A percentile compares a stretch with the other conserved stretches of the same genome.
Conservation (phyloP, 2,888 invertebrate genomes). For the Oscheius onirici region DNA sequence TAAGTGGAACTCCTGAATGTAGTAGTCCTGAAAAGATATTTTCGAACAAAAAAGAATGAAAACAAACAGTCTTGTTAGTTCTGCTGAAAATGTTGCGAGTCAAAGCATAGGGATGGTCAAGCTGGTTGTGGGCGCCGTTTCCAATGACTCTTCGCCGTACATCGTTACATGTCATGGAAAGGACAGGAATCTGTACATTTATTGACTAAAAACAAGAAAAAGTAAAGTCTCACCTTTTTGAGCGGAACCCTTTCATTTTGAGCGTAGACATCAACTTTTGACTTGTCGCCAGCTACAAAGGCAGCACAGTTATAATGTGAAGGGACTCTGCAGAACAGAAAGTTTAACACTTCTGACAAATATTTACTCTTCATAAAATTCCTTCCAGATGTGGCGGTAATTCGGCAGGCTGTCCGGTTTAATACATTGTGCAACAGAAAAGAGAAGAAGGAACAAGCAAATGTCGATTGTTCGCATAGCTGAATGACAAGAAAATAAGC, state of each 20-base stretch:
- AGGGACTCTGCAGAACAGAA: background rate
- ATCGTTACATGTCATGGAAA: background rate
- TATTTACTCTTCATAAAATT: background rate
- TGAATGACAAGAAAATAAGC: too few relatives aligned
- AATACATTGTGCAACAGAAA: too few relatives aligned
- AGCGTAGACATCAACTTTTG: background rate
- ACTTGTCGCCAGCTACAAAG: background rate
- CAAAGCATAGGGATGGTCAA: background rate
- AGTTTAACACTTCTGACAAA: background rate
- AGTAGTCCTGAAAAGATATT: conserved; percentile 1
- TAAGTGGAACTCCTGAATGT: background rate
- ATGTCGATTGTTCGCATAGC: too few relatives aligned
- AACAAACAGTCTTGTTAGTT: background rate
- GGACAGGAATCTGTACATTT: background rate
- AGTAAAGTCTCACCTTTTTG: background rate
- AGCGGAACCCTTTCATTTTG: background rate
- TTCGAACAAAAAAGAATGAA: background rate
- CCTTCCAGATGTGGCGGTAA: background rate
- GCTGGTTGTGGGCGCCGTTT: background rate
- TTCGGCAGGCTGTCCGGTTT: background rate
- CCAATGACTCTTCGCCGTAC: background rate
- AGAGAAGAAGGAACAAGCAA: too few relatives aligned
- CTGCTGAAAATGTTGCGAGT: background rate
- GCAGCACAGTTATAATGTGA: background rate
- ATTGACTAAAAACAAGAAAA: background rate